phyloP scores from a whole-genome alignment of 2,113 vertebrate species.

The Paradisaea rubra region DNA sequence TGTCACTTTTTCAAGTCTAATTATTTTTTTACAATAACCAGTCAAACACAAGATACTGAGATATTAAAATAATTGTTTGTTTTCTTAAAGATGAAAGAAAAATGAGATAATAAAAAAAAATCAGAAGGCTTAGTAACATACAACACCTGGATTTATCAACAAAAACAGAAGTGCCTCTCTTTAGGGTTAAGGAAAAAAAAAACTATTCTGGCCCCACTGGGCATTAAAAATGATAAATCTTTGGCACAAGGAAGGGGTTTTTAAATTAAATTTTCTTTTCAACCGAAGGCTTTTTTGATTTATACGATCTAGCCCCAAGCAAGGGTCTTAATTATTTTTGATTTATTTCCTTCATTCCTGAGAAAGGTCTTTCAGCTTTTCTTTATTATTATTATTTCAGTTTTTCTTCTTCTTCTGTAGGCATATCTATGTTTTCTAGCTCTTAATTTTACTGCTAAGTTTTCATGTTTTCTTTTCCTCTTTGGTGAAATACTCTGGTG shows the following conservation, averaged over 20 bases:
- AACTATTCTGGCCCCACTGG: background rate
- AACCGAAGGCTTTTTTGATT: slow-evolving; percentile 56
- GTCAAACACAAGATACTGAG: background rate
- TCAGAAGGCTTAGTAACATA: background rate
- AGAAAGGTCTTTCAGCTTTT: slow-evolving; percentile 38
- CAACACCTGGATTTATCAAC: background rate
- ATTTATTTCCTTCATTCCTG: slow-evolving; percentile 65
- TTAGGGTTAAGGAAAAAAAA: background rate
- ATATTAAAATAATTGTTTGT: background rate
- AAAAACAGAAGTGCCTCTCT: background rate
- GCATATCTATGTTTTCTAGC: background rate
- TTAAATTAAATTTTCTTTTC: slow-evolving; percentile 63
- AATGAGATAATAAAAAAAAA: background rate
- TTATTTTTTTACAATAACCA: background rate
- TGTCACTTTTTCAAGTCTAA: background rate
- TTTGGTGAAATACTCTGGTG: background rate
- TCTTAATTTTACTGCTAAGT: background rate
- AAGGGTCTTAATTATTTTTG: slow-evolving; percentile 65
- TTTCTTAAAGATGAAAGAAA: background rate
- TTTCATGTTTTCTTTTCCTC: background rate
- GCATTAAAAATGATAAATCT: slow-evolving; percentile 59
- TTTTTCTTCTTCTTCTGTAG: slow-evolving; percentile 18
- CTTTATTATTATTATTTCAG: slow-evolving; percentile 47
- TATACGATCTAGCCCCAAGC: slow-evolving; percentile 57
- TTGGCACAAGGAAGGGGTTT: slow-evolving; percentile 23